Evolutionary conservation across 2,888 invertebrate genomes (phyloP), one percentile per base, ranked within the genome.

Genomic region (Drosophila setosimentum): DNA sequence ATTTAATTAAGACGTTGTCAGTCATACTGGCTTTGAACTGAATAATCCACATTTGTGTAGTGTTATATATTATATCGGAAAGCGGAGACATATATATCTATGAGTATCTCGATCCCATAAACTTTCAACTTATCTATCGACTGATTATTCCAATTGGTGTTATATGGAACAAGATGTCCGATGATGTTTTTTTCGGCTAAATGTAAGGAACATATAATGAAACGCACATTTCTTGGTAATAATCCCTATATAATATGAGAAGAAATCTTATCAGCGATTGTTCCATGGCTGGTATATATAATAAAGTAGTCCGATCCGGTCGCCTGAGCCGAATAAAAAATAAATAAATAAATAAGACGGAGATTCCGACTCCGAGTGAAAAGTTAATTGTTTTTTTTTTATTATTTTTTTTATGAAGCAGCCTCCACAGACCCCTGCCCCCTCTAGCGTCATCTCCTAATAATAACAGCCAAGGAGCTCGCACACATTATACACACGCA

Each of bases 401-500:
- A 1, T 21, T 42, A 11, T 40, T 40, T 64, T 74, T 58, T 54
- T 69, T 59, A 55, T 57, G 30, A 42, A 13, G 35, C 69, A 59
- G 42, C 64, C 69, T 77, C 58, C 58, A 69, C 58, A 42, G 49
- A 11, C 27, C 42, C 45, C n/a, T n/a, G n/a, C n/a, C 54, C 63
- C 61, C 57, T 42, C 16, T 57, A 48, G 55, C 62, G 16, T 54
- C 57, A 57, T 48, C 73, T 55, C 57, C 66, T 79, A 67, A 80
- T 80, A 78, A 78, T 80, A 78, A 80, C 65, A 79, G 63, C 68
- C 60, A 78, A 78, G 78, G 81, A 78, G 68, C 81, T 80, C 72
- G 64, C 64, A 59, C 62, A 66, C 48, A 57, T 45, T 37, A 40
- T 53, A 50, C 18, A 68, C 29, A 67, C 33, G 5, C 33, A 68